Percentiles rank a stretch among this genome's conserved stretches.
Evolutionary conservation across 2,888 invertebrate species (phyloP).

Genomic region (Omphaloscelis lunosa): DNA sequence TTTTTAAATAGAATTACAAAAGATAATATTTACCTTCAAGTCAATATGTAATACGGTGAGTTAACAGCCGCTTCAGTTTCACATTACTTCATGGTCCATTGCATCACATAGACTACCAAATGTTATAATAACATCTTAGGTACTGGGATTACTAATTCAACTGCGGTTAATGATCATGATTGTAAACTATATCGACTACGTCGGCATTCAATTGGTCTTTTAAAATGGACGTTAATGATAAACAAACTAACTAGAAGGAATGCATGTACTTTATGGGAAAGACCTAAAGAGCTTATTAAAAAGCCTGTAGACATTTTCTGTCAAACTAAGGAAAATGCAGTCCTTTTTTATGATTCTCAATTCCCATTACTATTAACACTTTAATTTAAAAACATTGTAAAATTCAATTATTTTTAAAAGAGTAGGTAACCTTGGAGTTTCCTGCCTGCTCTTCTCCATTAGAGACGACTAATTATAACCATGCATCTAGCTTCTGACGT

Average conservation of each 20-base stretch:
- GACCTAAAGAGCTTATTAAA: not conserved
- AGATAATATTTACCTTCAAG: too few relatives aligned
- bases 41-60: not conserved
- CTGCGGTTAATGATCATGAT: conserved; percentile 18
- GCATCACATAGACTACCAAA: conserved; percentile 14
- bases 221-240: not conserved
- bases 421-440: too few relatives aligned
- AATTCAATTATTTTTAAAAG: too few relatives aligned
- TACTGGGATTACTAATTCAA: conserved; percentile 13
- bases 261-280: not conserved
- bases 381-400: too few relatives aligned
- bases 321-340: not conserved
- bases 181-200: conserved; percentile 23
- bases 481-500: too few relatives aligned
- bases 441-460: too few relatives aligned
- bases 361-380: too few relatives aligned
- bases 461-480: too few relatives aligned
- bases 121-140: conserved; percentile 47
- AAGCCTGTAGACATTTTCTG: not conserved
- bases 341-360: not conserved
- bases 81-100: conserved; percentile 2
- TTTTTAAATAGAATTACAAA: too few relatives aligned
- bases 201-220: not conserved
- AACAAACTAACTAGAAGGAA: not conserved
- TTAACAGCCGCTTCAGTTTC: not conserved